Conservation (phyloP, 2,797 vertebrate genomes). For the Crocidura indochinensis region DNA sequence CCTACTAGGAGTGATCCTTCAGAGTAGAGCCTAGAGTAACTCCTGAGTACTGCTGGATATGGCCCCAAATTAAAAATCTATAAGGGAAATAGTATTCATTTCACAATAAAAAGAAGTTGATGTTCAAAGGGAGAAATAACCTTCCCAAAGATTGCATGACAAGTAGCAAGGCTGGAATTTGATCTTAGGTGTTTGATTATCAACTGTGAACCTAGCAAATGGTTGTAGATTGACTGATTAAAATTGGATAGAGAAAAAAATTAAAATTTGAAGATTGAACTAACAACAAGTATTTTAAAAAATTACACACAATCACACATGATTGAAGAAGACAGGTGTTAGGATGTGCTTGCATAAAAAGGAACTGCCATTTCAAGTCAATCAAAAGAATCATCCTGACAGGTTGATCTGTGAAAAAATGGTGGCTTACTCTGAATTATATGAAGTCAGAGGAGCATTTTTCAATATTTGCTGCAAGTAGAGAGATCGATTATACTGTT, state of each 20-base stretch:
- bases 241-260: slow-evolving; percentile 57
- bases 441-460: neutral
- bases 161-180: slow-evolving; percentile 1
- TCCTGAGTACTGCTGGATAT: too few species aligned
- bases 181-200: slow-evolving; percentile 33
- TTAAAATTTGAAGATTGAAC: slow-evolving; percentile 50
- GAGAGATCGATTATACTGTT: neutral
- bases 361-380: slow-evolving; percentile 31
- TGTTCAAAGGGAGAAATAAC: neutral
- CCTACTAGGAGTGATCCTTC: too few species aligned
- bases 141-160: neutral
- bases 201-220: slow-evolving; percentile 32
- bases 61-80: neutral
- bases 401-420: neutral
- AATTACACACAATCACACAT: slow-evolving; percentile 27
- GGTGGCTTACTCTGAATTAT: neutral
- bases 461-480: neutral
- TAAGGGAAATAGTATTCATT: slow-evolving; percentile 47
- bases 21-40: too few species aligned
- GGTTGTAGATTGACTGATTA: slow-evolving; percentile 60
- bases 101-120: neutral
- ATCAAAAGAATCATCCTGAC: slow-evolving; percentile 31
- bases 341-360: slow-evolving; percentile 5
- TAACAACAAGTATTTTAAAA: slow-evolving; percentile 39
- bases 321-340: slow-evolving; percentile 66